Conservation (phyloP, 2,113 vertebrate genomes). For the Pachypanchax playfairii region DNA sequence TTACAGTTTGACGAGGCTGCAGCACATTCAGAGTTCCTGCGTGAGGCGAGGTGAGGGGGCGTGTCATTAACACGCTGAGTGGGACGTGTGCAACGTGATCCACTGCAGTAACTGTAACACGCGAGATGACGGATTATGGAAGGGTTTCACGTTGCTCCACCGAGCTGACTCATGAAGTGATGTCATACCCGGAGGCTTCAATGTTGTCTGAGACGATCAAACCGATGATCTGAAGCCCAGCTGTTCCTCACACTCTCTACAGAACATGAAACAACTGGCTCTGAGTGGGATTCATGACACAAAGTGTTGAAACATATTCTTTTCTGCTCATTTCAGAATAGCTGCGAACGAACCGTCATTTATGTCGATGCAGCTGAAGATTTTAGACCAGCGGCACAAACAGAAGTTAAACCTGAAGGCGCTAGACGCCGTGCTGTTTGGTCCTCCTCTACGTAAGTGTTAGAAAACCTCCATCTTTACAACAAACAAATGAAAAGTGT, state of each 20-base stretch:
- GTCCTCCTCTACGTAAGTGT: constrained; percentile 92
- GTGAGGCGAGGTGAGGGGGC: not conserved
- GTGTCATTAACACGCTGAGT: not conserved
- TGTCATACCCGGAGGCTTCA: constrained; percentile 63
- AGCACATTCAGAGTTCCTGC: not conserved
- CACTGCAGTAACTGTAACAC: constrained; percentile 13
- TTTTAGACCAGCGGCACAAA: constrained; percentile 94
- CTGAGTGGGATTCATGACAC: too few species aligned
- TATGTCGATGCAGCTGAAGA: constrained; percentile 93
- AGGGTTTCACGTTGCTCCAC: constrained; percentile 57
- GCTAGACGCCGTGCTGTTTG: constrained; percentile 95
- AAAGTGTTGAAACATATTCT: not conserved
- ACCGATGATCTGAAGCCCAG: not conserved
- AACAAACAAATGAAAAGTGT: not conserved
- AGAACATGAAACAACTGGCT: not conserved
- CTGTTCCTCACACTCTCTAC: not conserved
- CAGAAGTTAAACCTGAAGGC: constrained; percentile 98
- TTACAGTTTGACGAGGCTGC: not conserved
- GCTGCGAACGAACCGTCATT: constrained; percentile 94
- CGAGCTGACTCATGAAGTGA: constrained; percentile 75
- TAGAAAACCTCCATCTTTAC: not conserved
- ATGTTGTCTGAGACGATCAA: constrained; percentile 35
- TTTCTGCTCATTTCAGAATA: constrained; percentile 83
- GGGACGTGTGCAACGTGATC: constrained; percentile 35
- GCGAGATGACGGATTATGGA: constrained; percentile 18